Base-by-base conservation (phyloP, 2,113 vertebrate species). In the Passer domesticus region DNA sequence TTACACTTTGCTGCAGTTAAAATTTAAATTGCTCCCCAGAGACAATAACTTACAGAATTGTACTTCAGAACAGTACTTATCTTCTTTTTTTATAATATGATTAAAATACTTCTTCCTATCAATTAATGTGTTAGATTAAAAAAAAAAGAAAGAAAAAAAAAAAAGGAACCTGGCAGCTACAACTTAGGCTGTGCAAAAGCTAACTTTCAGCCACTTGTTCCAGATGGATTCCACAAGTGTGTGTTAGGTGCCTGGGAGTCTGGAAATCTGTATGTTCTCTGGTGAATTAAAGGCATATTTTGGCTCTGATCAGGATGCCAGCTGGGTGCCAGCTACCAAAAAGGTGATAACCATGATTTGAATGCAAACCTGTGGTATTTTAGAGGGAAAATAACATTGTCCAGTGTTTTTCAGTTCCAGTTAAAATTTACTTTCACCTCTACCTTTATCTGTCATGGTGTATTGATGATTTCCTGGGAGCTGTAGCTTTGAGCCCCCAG, bases 21-120 rank as follows among this genome's bases (percentile, higher is more conserved):
- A 92, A 87, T 86, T 86, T 87, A 93, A 96, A 95, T 90, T 90
- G 72, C 23, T 94, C 83, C 72, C 75, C 39, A 55, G 72, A 90
- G 79, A 92, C 5, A 66, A 73, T 73, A 75, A 92, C n/a, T 94
- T 95, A 80, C 14, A 69, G 78, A 93, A 90, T 53, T 90, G 49
- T 76, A 90, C 70, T 90, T 91, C 41, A 91, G 92, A 90, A 69
- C 19, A 58, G 53, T 60, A 90, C 49, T 85, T 72, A 59, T 24
- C 52, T 28, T 67, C 33, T 62, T 37, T 72, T 62, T 84, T 60
- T 56, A 28, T 15, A 87, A 28, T 76, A 74, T 10, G 41, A 84
- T 83, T 90, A 95, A 90, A 94, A 85, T 83, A 37, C 8, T 64
- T 93, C 70, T 87, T 94, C 39, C 35, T 63, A 52, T 47, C 46